Conservation (phyloP, 2,113 vertebrate species). For the Dasypus novemcinctus region DNA sequence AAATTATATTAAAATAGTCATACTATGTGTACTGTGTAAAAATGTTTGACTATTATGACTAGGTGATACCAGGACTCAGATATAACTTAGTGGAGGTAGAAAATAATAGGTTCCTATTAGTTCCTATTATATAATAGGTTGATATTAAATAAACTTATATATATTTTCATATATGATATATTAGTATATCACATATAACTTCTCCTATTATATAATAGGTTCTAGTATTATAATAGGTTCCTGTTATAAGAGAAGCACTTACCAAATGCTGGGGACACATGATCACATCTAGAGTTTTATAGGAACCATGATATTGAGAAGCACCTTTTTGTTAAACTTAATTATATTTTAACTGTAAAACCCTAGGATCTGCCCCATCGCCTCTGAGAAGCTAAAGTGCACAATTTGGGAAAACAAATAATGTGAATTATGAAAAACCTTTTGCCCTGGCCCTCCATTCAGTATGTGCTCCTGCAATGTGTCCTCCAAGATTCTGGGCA, state of each 20-base stretch:
- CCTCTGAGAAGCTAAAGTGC: background rate
- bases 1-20: background rate
- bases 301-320: background rate
- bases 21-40: rapidly evolving
- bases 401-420: background rate
- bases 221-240: too few species aligned
- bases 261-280: too few species aligned
- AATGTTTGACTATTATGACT: background rate
- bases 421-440: background rate
- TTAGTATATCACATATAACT: background rate
- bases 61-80: background rate
- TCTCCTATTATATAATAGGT: background rate
- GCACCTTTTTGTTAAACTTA: too few species aligned
- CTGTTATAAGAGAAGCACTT: background rate
- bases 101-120: background rate
- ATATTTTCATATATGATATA: too few species aligned
- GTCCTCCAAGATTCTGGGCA: background rate
- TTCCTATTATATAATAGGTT: background rate
- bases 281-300: background rate
- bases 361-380: background rate
- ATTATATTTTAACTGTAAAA: background rate
- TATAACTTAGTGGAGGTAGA: background rate
- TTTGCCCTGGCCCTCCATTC: too few species aligned
- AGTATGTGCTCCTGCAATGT: too few species aligned
- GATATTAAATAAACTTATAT: background rate